Evolutionary conservation across 2,888 invertebrate species (phyloP).

Genomic region (Aleiodes alternator): DNA sequence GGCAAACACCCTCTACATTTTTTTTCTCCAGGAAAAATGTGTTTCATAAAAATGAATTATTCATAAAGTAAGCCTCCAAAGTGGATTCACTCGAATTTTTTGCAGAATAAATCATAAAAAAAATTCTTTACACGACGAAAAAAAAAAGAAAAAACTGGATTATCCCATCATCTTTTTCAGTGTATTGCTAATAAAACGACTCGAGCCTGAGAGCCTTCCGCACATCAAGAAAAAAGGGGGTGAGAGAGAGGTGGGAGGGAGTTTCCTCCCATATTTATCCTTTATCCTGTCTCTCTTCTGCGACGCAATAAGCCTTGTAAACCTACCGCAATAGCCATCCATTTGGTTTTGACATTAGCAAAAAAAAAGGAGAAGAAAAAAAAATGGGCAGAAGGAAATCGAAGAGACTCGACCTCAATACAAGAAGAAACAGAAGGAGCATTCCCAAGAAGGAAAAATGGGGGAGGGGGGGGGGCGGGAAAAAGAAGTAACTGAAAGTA

Average conservation of each 20-base stretch:
- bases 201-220: slow-evolving; percentile 6
- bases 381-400: no score
- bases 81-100: no score
- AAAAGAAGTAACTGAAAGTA: slow-evolving; percentile 3
- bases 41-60: no score
- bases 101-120: neutral
- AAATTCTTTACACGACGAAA: neutral
- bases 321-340: slow-evolving; percentile 9
- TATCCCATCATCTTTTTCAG: slow-evolving; percentile 4
- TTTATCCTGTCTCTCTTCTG: neutral
- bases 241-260: no score
- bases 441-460: neutral
- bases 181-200: slow-evolving; percentile 9
- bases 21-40: no score
- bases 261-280: neutral
- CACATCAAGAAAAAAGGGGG: neutral
- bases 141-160: neutral
- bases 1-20: no score
- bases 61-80: no score
- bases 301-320: slow-evolving; percentile 10
- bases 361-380: neutral
- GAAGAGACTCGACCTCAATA: slow-evolving; percentile 18
- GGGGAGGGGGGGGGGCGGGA: neutral
- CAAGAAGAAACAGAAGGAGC: slow-evolving; percentile 6
- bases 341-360: neutral